phyloP scores from a whole-genome alignment of 2,888 invertebrate genomes.

The Neocrepidodera transversa region DNA sequence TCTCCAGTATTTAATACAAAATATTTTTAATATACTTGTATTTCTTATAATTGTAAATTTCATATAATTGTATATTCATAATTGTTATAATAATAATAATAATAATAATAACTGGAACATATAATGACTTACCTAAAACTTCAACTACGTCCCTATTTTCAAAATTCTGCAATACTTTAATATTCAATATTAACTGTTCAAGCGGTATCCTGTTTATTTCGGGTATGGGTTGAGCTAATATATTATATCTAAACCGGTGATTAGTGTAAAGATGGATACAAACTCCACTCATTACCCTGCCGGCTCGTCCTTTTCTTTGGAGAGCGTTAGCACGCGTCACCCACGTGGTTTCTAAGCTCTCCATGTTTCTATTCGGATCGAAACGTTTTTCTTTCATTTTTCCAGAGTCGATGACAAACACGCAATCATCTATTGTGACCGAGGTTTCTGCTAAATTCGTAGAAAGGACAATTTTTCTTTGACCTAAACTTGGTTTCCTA shows the following conservation, averaged over 20 bases:
- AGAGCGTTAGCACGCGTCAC: slow-evolving; percentile 89
- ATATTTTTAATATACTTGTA: too few species aligned
- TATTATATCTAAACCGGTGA: slow-evolving; percentile 70
- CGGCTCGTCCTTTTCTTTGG: slow-evolving; percentile 90
- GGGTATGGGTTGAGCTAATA: slow-evolving; percentile 80
- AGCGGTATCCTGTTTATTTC: slow-evolving; percentile 90
- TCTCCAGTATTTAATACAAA: too few species aligned
- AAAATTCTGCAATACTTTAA: slow-evolving; percentile 71
- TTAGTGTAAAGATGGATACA: slow-evolving; percentile 87
- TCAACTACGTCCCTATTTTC: slow-evolving; percentile 50
- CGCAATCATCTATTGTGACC: slow-evolving; percentile 94
- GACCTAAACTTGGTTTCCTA: slow-evolving; percentile 72
- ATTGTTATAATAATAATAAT: too few species aligned
- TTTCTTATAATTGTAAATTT: too few species aligned
- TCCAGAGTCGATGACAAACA: slow-evolving; percentile 91
- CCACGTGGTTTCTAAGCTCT: slow-evolving; percentile 86
- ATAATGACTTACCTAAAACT: slow-evolving; percentile 55
- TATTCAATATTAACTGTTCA: slow-evolving; percentile 79
- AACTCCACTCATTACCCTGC: slow-evolving; percentile 87
- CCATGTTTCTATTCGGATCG: slow-evolving; percentile 85
- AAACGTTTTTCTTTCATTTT: slow-evolving; percentile 90
- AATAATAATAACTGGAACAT: too few species aligned
- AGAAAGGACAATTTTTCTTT: slow-evolving; percentile 85
- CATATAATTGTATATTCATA: too few species aligned
- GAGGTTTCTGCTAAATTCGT: slow-evolving; percentile 97